Conservation (phyloP, 2,797 vertebrate species). For the Spea hammondii region DNA sequence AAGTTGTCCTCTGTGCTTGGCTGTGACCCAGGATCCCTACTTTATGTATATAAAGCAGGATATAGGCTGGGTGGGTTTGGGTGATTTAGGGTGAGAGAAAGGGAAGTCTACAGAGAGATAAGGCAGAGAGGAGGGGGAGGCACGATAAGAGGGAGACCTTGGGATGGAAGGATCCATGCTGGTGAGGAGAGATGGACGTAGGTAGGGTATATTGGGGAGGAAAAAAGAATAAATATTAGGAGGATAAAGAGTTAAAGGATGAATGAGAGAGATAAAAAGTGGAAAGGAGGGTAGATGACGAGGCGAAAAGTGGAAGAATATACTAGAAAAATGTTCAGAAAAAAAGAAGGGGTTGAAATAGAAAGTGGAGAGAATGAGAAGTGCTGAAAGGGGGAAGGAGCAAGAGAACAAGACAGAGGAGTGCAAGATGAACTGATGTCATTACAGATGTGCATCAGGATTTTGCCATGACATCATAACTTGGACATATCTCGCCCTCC, state of each 20-base stretch:
- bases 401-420: slow-evolving; percentile 4
- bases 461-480: slow-evolving; percentile 48
- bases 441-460: slow-evolving; percentile 49
- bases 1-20: no score
- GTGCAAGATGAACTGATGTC: slow-evolving; percentile 43
- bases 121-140: background rate
- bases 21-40: no score
- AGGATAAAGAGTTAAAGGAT: background rate
- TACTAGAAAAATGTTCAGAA: background rate
- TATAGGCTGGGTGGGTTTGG: no score
- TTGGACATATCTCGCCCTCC: slow-evolving; percentile 33
- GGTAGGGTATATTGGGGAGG: background rate
- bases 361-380: background rate
- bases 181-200: background rate
- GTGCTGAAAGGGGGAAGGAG: slow-evolving; percentile 4
- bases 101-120: background rate
- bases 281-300: no score
- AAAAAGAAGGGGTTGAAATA: background rate
- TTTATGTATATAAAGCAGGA: no score
- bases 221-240: no score
- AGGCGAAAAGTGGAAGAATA: background rate
- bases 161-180: no score
- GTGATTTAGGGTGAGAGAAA: background rate
- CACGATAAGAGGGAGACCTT: background rate
- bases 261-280: background rate